Evolutionary conservation across 2,888 invertebrate genomes (phyloP), one percentile per base, ranked within the genome.

Genomic region (Drosophila bunnanda): DNA sequence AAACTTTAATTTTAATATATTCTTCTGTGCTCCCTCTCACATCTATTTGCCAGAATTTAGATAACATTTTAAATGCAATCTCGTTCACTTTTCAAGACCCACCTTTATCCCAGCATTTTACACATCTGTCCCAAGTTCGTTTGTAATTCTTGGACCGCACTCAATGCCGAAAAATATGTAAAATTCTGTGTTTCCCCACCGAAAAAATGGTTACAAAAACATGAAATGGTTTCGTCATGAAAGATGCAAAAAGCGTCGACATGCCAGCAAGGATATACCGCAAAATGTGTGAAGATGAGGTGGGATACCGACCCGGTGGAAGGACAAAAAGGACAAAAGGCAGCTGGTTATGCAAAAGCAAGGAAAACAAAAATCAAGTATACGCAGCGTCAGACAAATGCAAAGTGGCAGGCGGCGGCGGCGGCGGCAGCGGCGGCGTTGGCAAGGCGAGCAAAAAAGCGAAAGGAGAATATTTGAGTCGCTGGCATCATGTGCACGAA

Each of bases 81-180:
- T 32, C 48, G 17, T 3, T 13, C 4, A 28, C 8, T 4, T 50
- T 20, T 4, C 13, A 70, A 61, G 54, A 32, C 55, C 53, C 71
- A 78, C 75, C 78, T 78, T 66, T 67, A 60, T 65, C 56, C 53
- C 59, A 44, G 52, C 62, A 58, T 46, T 54, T 66, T 43, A 62
- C 39, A 32, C 41, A 61, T 60, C 38, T 52, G 41, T 44, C 28
- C 46, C 38, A 54, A 17, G 32, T 15, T 17, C 41, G 52, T 58
- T 58, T 70, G 66, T 38, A 52, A 58, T 46, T 65, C 67, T 68
- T 71, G 64, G 69, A 68, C 68, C 79, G 46, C 75, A 70, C 83
- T 82, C 87, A 82, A 88, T 88, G 84, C 86, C 90, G 77, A 74
- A 74, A 89, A 86, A 83, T 87, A 87, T 86, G 84, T 78, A 75